phyloP scores from a whole-genome alignment of 2,888 invertebrate species.

The Drosophila borborema region DNA sequence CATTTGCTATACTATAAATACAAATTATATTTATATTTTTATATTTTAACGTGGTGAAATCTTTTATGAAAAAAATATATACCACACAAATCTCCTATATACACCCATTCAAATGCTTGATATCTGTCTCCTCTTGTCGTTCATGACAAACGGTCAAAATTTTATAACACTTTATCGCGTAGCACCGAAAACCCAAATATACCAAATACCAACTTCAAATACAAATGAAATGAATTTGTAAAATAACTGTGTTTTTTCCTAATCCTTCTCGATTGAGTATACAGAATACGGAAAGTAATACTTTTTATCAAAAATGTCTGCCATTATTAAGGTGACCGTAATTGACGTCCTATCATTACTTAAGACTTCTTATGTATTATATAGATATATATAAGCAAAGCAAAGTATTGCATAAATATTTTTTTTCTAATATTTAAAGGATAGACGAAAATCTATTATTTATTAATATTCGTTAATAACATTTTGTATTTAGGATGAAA shows the following conservation, averaged over 20 bases:
- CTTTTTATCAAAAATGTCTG: conserved; percentile 46
- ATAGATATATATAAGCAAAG: background rate
- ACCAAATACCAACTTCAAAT: background rate
- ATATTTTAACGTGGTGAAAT: conserved; percentile 40
- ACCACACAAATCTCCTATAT: conserved; percentile 13
- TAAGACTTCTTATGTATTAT: too few species aligned
- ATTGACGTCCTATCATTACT: background rate
- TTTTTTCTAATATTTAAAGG: background rate
- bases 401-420: background rate
- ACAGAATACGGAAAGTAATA: conserved; percentile 1
- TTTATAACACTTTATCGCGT: conserved; percentile 21
- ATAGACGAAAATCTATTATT: background rate
- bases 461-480: background rate
- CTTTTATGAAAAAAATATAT: conserved; percentile 46
- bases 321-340: conserved; percentile 52
- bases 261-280: conserved; percentile 1
- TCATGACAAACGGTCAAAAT: conserved; percentile 54
- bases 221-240: conserved; percentile 10
- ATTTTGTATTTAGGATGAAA: conserved; percentile 75
- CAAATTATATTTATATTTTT: conserved; percentile 37
- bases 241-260: conserved; percentile 4
- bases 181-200: conserved; percentile 1
- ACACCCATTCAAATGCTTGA: conserved; percentile 33
- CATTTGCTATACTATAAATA: conserved; percentile 19
- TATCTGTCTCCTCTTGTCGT: conserved; percentile 60